A percentile compares a stretch with the other conserved stretches of the same genome.
These are phyloP conservation scores for Neoscelio sp. DNA, from an alignment of 2,888 invertebrate genomes.

Conservation along the genomic window DNA sequence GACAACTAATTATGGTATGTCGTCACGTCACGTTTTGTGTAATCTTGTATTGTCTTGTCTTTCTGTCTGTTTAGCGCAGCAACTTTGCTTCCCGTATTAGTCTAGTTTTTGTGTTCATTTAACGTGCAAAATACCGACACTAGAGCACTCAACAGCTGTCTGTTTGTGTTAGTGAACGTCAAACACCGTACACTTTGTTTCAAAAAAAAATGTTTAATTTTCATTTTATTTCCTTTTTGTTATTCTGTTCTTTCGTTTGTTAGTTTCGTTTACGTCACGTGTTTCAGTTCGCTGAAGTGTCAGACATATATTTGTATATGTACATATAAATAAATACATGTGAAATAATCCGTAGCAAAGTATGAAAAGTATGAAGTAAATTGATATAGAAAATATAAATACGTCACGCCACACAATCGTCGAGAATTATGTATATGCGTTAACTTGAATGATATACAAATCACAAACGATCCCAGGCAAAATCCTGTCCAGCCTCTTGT, in stretches of 20 bases:
- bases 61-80: slow-evolving; percentile 80
- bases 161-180: slow-evolving; percentile 77
- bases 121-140: slow-evolving; percentile 65
- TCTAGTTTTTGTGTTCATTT: slow-evolving; percentile 69
- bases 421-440: slow-evolving; percentile 39
- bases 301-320: slow-evolving; percentile 40
- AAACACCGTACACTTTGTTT: slow-evolving; percentile 75
- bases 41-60: slow-evolving; percentile 82
- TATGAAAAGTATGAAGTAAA: slow-evolving; percentile 54
- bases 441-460: slow-evolving; percentile 51
- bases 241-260: slow-evolving; percentile 70
- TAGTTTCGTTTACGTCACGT: slow-evolving; percentile 55
- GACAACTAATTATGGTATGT: slow-evolving; percentile 81
- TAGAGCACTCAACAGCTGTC: slow-evolving; percentile 67
- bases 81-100: slow-evolving; percentile 71
- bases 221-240: slow-evolving; percentile 56
- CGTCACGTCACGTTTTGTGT: slow-evolving; percentile 82
- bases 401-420: slow-evolving; percentile 38
- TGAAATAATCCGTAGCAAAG: slow-evolving; percentile 55
- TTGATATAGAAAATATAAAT: slow-evolving; percentile 11
- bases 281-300: slow-evolving; percentile 50
- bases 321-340: slow-evolving; percentile 57
- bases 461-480: slow-evolving; percentile 71
- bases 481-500: slow-evolving; percentile 81
- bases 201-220: slow-evolving; percentile 36